Base-by-base conservation (phyloP, 2,888 invertebrate species). In the Melinaea menophilus region DNA sequence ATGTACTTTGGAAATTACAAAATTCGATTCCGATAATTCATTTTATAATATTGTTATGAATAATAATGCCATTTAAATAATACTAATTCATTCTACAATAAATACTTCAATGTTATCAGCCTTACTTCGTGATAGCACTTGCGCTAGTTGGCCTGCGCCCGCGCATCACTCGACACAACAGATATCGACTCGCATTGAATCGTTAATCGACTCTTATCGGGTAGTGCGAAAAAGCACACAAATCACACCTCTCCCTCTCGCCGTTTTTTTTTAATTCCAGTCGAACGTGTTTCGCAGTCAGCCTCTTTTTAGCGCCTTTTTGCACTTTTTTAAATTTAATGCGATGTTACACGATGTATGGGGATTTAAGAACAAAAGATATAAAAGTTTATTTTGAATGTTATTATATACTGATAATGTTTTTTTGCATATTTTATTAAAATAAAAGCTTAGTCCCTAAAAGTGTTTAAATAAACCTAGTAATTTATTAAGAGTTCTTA, bases 151-250 rank as follows among this genome's bases (percentile, higher is more conserved):
- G 31, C 37, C 37, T 51, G 55, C 48, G 58, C 61, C 31, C 13
- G 51, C 59, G 59, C 58, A 62, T 62, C 62, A 58, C 66, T 35
- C 58, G 63, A 65, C 75, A 72, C 75, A 81, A 80, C 80, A 80
- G 81, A 83, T 84, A 85, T 81, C 79, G 76, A 75, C 76, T 75
- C 77, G 74, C 74, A 75, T 78, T 72, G 73, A 78, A 82, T 82
- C 80, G 82, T 79, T 80, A 79, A 82, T 82, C 82, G 79, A 76
- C 75, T 78, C 76, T 82, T 86, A 86, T 85, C 82, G 81, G 74
- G 71, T 73, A 79, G 84, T 79, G 86, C 80, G 84, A 86, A 88
- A 82, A 86, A 81, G 82, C 82, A 84, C 80, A 88, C 87, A 88
- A 87, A 88, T 89, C 87, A 86, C 88, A 85, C 84, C 81, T 87